Percentiles rank a stretch among this genome's conserved stretches.
phyloP scores from a whole-genome alignment of 30 jellyfish, hydroid and myxozoan species.

The Euphysa ruthae region DNA sequence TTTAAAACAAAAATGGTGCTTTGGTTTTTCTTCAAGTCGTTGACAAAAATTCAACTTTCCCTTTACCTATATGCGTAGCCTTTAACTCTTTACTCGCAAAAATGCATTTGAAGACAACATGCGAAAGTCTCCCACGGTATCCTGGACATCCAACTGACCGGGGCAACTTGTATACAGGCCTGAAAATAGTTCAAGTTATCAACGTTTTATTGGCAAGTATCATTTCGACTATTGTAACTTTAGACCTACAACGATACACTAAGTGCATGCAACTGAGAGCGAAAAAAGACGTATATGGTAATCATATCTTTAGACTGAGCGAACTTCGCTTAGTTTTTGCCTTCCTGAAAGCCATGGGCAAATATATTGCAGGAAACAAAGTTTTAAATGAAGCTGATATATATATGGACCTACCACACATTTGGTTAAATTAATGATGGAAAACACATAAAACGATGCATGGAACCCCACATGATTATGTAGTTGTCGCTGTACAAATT shows the following conservation, averaged over 20 bases:
- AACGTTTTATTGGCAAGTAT: not conserved
- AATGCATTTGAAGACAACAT: not conserved
- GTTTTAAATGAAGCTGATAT: not conserved
- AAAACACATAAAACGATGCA: slow-evolving; percentile 5
- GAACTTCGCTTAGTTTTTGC: slow-evolving; percentile 16
- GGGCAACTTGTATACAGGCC: not conserved
- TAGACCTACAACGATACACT: slow-evolving; percentile 2
- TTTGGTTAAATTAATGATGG: too few relatives aligned
- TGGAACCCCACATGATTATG: not conserved
- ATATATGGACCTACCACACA: too few relatives aligned
- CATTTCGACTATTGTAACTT: not conserved
- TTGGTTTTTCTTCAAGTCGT: not conserved
- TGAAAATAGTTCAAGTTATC: not conserved
- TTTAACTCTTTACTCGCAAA: not conserved
- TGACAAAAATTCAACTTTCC: not conserved
- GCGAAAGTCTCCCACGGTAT: not conserved
- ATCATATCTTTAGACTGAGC: not conserved
- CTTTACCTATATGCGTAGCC: not conserved
- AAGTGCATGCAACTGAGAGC: too few relatives aligned
- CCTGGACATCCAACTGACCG: slow-evolving; percentile 9
- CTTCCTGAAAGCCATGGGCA: not conserved
- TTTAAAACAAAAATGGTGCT: not conserved
- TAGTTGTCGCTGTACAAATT: too few relatives aligned
- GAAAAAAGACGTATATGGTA: too few relatives aligned
- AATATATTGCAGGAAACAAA: not conserved